Evolutionary conservation across 2,888 invertebrate genomes (phyloP).

Genomic region (Molorchus minor): DNA sequence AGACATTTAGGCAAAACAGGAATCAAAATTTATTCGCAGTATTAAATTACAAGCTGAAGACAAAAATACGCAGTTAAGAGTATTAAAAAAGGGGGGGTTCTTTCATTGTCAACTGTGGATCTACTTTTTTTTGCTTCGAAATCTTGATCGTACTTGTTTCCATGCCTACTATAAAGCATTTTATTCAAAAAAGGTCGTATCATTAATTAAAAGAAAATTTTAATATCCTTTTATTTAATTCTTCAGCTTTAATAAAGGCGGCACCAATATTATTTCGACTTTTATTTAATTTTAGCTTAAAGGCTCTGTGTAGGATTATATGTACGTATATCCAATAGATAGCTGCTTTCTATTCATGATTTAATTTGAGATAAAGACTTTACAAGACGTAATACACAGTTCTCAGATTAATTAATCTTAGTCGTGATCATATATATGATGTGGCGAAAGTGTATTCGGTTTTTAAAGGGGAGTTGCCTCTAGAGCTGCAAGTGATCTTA

Average conservation of each 20-base stretch:
- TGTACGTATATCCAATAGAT: background rate
- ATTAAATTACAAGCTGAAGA: too few relatives aligned
- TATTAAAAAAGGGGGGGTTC: too few relatives aligned
- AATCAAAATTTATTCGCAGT: too few relatives aligned
- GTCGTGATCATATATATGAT: conserved; percentile 6
- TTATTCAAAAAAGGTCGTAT: too few relatives aligned
- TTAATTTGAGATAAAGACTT: conserved; percentile 20
- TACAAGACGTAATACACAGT: conserved; percentile 16
- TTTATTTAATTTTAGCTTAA: conserved; percentile 26
- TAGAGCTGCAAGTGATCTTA: too few relatives aligned
- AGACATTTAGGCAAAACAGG: too few relatives aligned
- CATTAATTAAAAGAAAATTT: conserved; percentile 13
- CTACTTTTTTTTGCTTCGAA: too few relatives aligned
- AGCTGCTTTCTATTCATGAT: conserved; percentile 27
- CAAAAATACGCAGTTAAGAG: too few relatives aligned
- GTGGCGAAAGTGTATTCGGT: conserved; percentile 10
- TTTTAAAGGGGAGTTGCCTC: conserved; percentile 16
- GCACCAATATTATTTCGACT: conserved; percentile 13
- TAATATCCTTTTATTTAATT: conserved; percentile 3
- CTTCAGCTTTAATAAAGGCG: conserved; percentile 9
- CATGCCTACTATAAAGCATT: too few relatives aligned
- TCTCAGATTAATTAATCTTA: conserved; percentile 23
- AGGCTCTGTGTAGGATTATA: conserved; percentile 14
- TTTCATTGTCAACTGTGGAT: too few relatives aligned
- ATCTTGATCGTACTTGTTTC: too few relatives aligned